Percentiles rank a stretch among this genome's conserved stretches.
These are phyloP conservation scores for Periophthalmodon schlosseri DNA, from an alignment of 2,113 vertebrate genomes.

Conservation along the genomic window DNA sequence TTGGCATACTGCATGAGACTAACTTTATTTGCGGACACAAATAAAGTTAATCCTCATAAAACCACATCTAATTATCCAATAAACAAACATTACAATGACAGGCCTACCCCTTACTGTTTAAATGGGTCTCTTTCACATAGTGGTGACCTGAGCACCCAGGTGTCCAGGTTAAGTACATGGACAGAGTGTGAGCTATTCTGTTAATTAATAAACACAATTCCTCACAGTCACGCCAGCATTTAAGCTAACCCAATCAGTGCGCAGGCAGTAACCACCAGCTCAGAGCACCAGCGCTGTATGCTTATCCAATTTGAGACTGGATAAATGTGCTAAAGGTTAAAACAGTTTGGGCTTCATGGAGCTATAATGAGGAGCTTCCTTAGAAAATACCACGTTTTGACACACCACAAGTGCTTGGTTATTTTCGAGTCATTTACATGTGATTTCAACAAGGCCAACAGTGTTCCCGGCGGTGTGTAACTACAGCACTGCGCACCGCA, in stretches of 20 bases:
- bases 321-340: constrained; percentile 7
- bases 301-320: background rate
- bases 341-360: constrained; percentile 11
- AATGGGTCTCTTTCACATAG: background rate
- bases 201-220: constrained; percentile 4
- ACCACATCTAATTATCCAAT: background rate
- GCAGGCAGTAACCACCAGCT: background rate
- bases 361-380: constrained; percentile 13
- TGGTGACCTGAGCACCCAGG: background rate
- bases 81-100: background rate
- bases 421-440: constrained; percentile 13
- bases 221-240: background rate
- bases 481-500: background rate
- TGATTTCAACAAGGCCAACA: constrained; percentile 4
- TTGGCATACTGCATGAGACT: background rate
- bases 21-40: background rate
- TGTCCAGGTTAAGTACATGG: background rate
- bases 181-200: background rate
- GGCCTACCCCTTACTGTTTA: background rate
- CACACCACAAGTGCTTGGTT: constrained; percentile 13
- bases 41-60: background rate
- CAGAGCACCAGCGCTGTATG: background rate
- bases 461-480: constrained; percentile 1
- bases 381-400: constrained; percentile 14
- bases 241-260: background rate